phyloP scores from a whole-genome alignment of 2,797 vertebrate species.

The Artibeus jamaicensis region DNA sequence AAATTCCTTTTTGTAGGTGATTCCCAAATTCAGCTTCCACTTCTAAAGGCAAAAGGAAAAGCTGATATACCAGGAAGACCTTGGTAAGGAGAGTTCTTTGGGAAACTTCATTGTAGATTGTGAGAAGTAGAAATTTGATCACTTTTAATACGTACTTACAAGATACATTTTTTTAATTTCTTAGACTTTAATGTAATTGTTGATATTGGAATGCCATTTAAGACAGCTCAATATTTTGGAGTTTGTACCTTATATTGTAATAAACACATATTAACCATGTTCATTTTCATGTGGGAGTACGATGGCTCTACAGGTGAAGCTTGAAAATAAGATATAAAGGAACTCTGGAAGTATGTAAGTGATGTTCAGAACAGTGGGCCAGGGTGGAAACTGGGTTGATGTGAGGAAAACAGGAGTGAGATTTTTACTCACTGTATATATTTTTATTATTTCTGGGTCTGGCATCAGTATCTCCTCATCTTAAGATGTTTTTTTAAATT shows the following conservation, averaged over 20 bases:
- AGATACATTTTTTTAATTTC: not conserved
- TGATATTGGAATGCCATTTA: not conserved
- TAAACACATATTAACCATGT: not conserved
- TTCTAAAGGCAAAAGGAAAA: not conserved
- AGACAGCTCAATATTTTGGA: not conserved
- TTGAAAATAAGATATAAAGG: not conserved
- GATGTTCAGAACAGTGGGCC: not conserved
- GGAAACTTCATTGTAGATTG: not conserved
- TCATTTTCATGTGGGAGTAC: not conserved
- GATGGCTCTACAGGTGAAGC: not conserved
- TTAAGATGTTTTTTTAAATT: no score
- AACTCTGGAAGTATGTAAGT: not conserved
- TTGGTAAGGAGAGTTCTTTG: not conserved
- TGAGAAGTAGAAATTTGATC: not conserved
- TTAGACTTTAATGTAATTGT: not conserved
- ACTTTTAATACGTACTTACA: not conserved
- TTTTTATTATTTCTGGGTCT: not conserved
- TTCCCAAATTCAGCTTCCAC: not conserved
- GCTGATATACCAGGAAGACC: not conserved
- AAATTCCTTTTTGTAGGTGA: not conserved
- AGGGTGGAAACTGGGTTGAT: not conserved
- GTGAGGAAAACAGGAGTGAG: not conserved
- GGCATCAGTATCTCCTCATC: not conserved
- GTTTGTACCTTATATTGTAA: not conserved
- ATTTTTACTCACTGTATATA: not conserved